Percentiles rank a stretch among this genome's conserved stretches.
phyloP scores from a whole-genome alignment of 35 echinoderm and acorn worm species.

The Diadema setosum region DNA sequence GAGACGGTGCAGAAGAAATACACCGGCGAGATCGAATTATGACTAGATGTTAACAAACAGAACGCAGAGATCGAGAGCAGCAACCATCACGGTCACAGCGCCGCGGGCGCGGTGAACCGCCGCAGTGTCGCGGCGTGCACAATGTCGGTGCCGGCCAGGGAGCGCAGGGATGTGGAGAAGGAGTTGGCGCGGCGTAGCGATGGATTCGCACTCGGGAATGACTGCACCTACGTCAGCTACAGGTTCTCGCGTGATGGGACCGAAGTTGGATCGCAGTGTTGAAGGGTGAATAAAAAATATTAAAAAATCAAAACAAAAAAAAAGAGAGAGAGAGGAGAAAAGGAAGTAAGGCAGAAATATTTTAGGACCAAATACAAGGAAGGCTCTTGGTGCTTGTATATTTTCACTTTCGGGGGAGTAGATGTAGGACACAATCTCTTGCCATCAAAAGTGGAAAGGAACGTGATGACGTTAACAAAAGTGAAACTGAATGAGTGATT shows the following conservation, averaged over 20 bases:
- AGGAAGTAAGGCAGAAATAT: too few relatives aligned
- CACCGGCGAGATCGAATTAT: constrained; percentile 84
- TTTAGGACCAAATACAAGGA: too few relatives aligned
- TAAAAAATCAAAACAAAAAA: neutral
- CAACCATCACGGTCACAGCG: too few relatives aligned
- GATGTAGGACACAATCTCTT: too few relatives aligned
- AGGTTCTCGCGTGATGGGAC: neutral
- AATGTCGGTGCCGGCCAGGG: neutral
- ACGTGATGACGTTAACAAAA: too few relatives aligned
- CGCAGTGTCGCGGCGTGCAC: neutral
- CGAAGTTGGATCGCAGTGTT: neutral
- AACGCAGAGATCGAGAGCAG: constrained; percentile 1
- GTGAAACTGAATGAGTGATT: too few relatives aligned
- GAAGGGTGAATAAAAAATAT: neutral
- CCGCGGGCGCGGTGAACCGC: neutral
- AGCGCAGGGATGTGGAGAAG: neutral
- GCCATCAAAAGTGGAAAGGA: too few relatives aligned
- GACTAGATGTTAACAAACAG: constrained; percentile 47
- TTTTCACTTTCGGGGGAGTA: too few relatives aligned
- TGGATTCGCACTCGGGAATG: neutral
- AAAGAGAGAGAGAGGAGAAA: too few relatives aligned
- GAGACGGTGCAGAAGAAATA: constrained; percentile 87
- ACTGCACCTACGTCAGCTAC: neutral
- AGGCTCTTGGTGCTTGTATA: too few relatives aligned
- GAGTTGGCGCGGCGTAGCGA: neutral